Percentiles rank a stretch among this genome's conserved stretches.
Evolutionary conservation across 2,797 vertebrate genomes (phyloP).

Genomic region (Triplophysa bombifrons): DNA sequence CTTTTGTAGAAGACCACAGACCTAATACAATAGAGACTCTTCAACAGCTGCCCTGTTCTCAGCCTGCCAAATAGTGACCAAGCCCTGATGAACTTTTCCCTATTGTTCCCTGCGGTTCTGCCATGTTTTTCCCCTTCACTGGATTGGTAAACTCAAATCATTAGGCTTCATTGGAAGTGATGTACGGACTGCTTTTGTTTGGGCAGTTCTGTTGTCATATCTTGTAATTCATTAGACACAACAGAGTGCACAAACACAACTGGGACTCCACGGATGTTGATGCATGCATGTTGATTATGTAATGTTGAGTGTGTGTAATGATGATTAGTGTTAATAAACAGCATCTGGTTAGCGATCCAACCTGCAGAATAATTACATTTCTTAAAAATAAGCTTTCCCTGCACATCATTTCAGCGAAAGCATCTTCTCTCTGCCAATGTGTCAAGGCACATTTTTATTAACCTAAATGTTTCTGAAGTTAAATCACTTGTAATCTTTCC

Average conservation of each 20-base stretch:
- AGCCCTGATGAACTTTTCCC: constrained; percentile 55
- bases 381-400: constrained; percentile 4
- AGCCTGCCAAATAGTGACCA: constrained; percentile 54
- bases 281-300: constrained; percentile 51
- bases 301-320: constrained; percentile 36
- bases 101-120: constrained; percentile 44
- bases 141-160: constrained; percentile 49
- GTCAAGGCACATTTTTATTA: constrained; percentile 17
- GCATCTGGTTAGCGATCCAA: constrained; percentile 26
- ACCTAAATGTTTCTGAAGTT: constrained; percentile 3
- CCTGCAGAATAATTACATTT: constrained; percentile 1
- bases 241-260: constrained; percentile 49
- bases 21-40: constrained; percentile 53
- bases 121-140: constrained; percentile 33
- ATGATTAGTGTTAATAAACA: constrained; percentile 33
- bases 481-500: constrained; percentile 3
- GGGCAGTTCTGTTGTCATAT: constrained; percentile 46
- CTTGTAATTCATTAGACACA: constrained; percentile 52
- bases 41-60: constrained; percentile 61
- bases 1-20: constrained; percentile 48
- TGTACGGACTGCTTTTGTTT: constrained; percentile 46
- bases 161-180: constrained; percentile 48
- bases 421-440: constrained; percentile 6
- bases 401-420: constrained; percentile 13
- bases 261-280: constrained; percentile 24